Evolutionary conservation across 1,140 invertebrate species (phyloP).

Genomic region (Lucilia cuprina): DNA sequence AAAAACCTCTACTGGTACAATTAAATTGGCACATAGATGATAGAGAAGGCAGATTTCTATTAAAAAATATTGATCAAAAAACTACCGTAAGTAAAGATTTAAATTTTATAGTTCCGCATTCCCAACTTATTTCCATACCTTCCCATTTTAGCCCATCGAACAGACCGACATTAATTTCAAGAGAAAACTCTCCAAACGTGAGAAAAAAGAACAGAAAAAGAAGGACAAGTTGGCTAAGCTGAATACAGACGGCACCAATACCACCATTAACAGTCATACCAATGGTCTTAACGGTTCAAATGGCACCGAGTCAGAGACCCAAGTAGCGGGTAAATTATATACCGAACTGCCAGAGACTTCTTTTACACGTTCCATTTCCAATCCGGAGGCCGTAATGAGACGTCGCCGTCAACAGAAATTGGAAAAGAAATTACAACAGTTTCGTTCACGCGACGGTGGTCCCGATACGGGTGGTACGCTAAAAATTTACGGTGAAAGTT

Average conservation of each 20-base stretch:
- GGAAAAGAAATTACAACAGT: conserved; percentile 96
- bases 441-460: conserved; percentile 90
- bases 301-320: conserved; percentile 74
- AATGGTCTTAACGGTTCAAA: conserved; percentile 44
- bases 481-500: conserved; percentile 96
- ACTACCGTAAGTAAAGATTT: conserved; percentile 65
- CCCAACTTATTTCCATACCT: background rate
- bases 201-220: conserved; percentile 98
- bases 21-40: conserved; percentile 99
- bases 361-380: conserved; percentile 97
- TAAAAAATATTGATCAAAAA: conserved; percentile 87
- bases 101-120: too few relatives aligned
- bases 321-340: conserved; percentile 91
- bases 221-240: conserved; percentile 90
- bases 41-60: conserved; percentile 93
- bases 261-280: conserved; percentile 63
- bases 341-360: conserved; percentile 96
- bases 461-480: conserved; percentile 93
- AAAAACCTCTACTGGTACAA: conserved; percentile 96
- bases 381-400: conserved; percentile 99
- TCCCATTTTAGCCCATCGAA: conserved; percentile 52
- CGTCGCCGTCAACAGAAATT: conserved; percentile 95
- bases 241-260: conserved; percentile 75
- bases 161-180: conserved; percentile 68
- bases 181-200: conserved; percentile 95